A percentile compares a stretch with the other conserved stretches of the same genome.
These are phyloP conservation scores for Drosophila varians DNA, from an alignment of 1,140 invertebrate species.

Conservation along the genomic window DNA sequence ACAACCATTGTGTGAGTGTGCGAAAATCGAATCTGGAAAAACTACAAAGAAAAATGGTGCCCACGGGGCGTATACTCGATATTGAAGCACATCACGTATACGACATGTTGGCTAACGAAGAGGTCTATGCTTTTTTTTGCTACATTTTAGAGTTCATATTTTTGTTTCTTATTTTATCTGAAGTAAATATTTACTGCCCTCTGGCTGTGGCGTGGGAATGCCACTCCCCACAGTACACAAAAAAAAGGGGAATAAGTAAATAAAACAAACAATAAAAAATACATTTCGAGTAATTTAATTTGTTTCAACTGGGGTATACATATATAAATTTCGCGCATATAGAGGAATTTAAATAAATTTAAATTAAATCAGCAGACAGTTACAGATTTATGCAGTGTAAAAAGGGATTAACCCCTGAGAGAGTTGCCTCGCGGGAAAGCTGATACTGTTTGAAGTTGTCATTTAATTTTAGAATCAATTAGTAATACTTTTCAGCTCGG, in stretches of 20 bases:
- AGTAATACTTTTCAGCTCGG: not conserved
- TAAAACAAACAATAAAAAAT: conserved; percentile 50
- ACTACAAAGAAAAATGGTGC: conserved; percentile 34
- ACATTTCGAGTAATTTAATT: conserved; percentile 67
- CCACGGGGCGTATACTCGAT: conserved; percentile 43
- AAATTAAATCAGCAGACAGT: conserved; percentile 69
- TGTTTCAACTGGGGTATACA: conserved; percentile 49
- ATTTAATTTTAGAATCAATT: not conserved
- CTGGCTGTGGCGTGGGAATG: conserved; percentile 61
- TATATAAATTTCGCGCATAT: conserved; percentile 4
- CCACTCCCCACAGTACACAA: conserved; percentile 52
- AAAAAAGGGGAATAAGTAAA: conserved; percentile 29
- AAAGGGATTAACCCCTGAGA: conserved; percentile 34
- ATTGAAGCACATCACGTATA: conserved; percentile 27
- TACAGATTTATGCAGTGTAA: conserved; percentile 35
- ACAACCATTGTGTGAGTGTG: not conserved
- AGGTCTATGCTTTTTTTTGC: conserved; percentile 4
- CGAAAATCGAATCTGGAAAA: conserved; percentile 15
- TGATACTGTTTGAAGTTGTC: not conserved
- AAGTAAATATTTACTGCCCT: conserved; percentile 64
- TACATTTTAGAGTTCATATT: conserved; percentile 6
- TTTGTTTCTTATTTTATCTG: conserved; percentile 28
- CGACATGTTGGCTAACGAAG: conserved; percentile 23
- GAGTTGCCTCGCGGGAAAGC: not conserved
- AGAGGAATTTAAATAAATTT: conserved; percentile 40